Conservation (phyloP, 2,797 vertebrate genomes). For the Limnodromus scolopaceus region DNA sequence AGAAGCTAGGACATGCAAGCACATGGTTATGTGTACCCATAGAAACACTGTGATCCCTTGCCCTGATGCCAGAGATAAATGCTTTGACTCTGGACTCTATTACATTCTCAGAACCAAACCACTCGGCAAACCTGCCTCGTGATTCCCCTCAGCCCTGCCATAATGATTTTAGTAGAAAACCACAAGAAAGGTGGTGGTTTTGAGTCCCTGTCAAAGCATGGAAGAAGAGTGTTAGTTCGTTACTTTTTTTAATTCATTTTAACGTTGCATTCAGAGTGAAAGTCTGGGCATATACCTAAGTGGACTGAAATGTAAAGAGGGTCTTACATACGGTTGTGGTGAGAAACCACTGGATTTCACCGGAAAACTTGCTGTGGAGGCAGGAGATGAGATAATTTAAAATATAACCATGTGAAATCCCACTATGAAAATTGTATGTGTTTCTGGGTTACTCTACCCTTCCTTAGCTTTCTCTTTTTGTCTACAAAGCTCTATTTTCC, state of each 20-base stretch:
- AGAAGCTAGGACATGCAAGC: conserved; percentile 31
- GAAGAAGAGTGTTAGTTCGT: background rate
- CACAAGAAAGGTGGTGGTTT: conserved; percentile 60
- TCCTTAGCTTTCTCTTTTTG: background rate
- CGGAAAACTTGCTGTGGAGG: background rate
- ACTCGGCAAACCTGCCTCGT: conserved; percentile 50
- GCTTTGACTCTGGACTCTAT: conserved; percentile 36
- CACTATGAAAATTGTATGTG: background rate
- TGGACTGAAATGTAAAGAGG: conserved; percentile 5
- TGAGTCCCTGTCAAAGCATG: conserved; percentile 40
- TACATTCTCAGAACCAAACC: conserved; percentile 47
- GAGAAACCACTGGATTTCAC: conserved; percentile 19
- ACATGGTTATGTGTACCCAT: conserved; percentile 18
- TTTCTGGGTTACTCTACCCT: background rate
- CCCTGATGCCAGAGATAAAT: conserved; percentile 38
- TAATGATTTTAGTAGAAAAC: conserved; percentile 67
- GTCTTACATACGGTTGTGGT: background rate
- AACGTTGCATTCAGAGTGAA: conserved; percentile 14
- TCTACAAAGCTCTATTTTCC: background rate
- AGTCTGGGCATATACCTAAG: background rate
- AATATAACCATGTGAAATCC: background rate
- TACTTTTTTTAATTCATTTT: conserved; percentile 2
- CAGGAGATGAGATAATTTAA: background rate
- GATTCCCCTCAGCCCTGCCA: conserved; percentile 55
- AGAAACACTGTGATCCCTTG: conserved; percentile 58